phyloP scores from a whole-genome alignment of 2,888 invertebrate genomes.

The Andrena chrysosceles region DNA sequence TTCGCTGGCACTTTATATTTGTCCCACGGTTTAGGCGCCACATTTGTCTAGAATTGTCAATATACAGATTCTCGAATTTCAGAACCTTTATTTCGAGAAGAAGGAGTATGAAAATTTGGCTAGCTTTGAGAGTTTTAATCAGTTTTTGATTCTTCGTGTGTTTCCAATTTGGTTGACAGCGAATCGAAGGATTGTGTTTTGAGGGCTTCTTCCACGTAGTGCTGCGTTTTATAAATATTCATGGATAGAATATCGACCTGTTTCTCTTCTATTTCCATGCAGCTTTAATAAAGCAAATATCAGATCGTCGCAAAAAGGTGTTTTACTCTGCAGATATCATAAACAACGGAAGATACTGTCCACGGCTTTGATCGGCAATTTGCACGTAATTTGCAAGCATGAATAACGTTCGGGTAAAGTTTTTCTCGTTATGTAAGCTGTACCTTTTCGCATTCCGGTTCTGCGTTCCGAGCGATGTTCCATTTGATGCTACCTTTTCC shows the following conservation, averaged over 20 bases:
- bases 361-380: neutral
- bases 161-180: neutral
- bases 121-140: no score
- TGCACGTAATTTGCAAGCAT: neutral
- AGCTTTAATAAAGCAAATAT: neutral
- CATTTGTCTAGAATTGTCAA: no score
- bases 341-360: neutral
- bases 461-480: conserved; percentile 4
- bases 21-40: no score
- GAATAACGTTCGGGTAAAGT: neutral
- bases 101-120: no score
- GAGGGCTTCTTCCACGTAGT: neutral
- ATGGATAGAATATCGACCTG: neutral
- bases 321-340: neutral
- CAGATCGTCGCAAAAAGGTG: neutral
- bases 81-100: no score
- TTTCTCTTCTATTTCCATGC: neutral
- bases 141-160: no score
- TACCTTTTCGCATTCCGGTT: neutral
- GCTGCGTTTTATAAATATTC: neutral
- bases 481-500: neutral
- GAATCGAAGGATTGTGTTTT: neutral
- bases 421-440: conserved; percentile 6
- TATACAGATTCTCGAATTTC: no score
- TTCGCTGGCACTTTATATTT: neutral